phyloP scores from a whole-genome alignment of 2,888 invertebrate species.

The Hyalella azteca region DNA sequence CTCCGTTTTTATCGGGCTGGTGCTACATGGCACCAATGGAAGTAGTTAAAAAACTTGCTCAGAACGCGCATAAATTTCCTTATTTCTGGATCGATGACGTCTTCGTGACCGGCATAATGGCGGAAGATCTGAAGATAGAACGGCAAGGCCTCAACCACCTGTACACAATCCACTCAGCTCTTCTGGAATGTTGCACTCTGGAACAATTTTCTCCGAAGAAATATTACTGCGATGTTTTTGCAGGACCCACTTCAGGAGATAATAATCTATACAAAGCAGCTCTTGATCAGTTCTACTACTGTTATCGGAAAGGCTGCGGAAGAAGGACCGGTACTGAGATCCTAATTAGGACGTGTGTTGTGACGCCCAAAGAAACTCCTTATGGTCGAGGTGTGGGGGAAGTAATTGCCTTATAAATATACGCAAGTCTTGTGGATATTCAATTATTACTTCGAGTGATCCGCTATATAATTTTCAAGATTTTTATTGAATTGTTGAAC shows the following conservation, averaged over 20 bases:
- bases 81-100: conserved; percentile 95
- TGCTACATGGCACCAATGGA: conserved; percentile 77
- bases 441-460: too few species aligned
- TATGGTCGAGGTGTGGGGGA: conserved; percentile 19
- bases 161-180: conserved; percentile 75
- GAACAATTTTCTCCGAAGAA: conserved; percentile 71
- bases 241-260: conserved; percentile 81
- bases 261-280: conserved; percentile 73
- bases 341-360: conserved; percentile 71
- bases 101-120: conserved; percentile 80
- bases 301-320: conserved; percentile 68
- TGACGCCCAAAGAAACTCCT: conserved; percentile 22
- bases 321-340: conserved; percentile 65
- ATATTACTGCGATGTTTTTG: conserved; percentile 73
- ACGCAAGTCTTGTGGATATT: background rate
- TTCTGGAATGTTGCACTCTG: conserved; percentile 75
- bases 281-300: conserved; percentile 70
- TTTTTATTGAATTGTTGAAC: too few species aligned
- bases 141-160: conserved; percentile 63
- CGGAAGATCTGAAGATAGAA: conserved; percentile 69
- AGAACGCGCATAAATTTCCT: conserved; percentile 64
- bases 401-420: background rate
- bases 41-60: conserved; percentile 69
- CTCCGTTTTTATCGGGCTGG: conserved; percentile 82
- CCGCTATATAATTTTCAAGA: too few species aligned